phyloP scores from a whole-genome alignment of 2,797 vertebrate genomes.

The Limnodromus scolopaceus region DNA sequence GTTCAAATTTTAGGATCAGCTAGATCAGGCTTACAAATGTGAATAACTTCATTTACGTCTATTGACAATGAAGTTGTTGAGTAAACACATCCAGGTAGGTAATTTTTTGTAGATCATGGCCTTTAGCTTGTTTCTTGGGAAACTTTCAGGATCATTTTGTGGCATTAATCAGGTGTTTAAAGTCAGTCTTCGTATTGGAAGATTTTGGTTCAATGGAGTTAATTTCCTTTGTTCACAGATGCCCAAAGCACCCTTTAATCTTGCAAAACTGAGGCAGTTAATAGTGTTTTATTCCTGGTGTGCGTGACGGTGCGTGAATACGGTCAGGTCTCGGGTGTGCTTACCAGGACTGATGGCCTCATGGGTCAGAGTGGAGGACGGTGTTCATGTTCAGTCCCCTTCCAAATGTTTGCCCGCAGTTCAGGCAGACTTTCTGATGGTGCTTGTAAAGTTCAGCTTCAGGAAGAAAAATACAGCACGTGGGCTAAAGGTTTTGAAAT shows the following conservation, averaged over 20 bases:
- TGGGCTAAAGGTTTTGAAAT: background rate
- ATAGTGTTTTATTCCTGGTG: background rate
- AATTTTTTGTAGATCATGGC: background rate
- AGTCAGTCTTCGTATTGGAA: background rate
- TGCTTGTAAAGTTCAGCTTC: background rate
- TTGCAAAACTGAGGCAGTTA: background rate
- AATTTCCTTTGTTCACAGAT: background rate
- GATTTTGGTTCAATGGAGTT: background rate
- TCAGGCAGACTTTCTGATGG: background rate
- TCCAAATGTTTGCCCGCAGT: background rate
- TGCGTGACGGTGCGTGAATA: background rate
- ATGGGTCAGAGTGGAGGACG: accelerated
- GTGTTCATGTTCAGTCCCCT: background rate
- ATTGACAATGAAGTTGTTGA: background rate
- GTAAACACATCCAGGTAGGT: background rate
- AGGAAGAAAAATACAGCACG: background rate
- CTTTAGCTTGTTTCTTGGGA: background rate
- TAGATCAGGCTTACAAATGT: background rate
- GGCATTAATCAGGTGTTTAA: background rate
- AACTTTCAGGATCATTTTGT: background rate
- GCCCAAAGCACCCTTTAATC: background rate
- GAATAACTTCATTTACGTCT: background rate
- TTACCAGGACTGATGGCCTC: background rate
- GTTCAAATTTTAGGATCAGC: background rate
- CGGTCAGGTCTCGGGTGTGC: background rate